A percentile compares a stretch with the other conserved stretches of the same genome.
phyloP scores from a whole-genome alignment of 2,888 invertebrate genomes.

The Drosophila ezoana region DNA sequence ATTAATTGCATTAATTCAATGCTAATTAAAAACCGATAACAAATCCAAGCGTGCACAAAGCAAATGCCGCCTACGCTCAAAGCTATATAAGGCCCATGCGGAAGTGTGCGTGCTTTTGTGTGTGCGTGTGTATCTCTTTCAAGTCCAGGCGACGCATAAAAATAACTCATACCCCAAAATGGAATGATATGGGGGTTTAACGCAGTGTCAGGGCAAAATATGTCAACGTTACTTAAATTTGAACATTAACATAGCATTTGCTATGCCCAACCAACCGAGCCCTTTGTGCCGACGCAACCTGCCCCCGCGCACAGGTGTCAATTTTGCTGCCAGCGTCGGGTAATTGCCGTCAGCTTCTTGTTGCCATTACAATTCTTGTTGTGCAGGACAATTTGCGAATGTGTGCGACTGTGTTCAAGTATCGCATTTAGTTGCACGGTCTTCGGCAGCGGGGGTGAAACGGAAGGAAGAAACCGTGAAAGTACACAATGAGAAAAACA shows the following conservation, averaged over 20 bases:
- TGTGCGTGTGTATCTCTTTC: conserved; percentile 1
- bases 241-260: conserved; percentile 56
- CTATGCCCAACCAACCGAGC: background rate
- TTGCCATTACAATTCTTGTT: conserved; percentile 47
- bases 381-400: conserved; percentile 67
- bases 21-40: conserved; percentile 75
- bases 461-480: conserved; percentile 18
- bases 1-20: conserved; percentile 64
- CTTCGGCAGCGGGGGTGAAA: conserved; percentile 11
- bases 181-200: conserved; percentile 14
- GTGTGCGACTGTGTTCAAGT: conserved; percentile 54
- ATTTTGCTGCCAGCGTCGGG: conserved; percentile 51
- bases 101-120: background rate
- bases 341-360: conserved; percentile 62
- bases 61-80: background rate
- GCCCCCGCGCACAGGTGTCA: conserved; percentile 56
- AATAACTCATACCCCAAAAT: conserved; percentile 19
- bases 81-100: background rate
- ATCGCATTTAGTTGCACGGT: conserved; percentile 46
- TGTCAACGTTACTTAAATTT: conserved; percentile 63
- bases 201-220: conserved; percentile 39
- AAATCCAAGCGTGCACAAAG: conserved; percentile 30
- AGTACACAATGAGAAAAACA: conserved; percentile 9
- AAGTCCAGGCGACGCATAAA: conserved; percentile 13
- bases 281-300: background rate